Base-by-base conservation (phyloP, 1,140 invertebrate genomes). In the Cheumatopsyche charites region DNA sequence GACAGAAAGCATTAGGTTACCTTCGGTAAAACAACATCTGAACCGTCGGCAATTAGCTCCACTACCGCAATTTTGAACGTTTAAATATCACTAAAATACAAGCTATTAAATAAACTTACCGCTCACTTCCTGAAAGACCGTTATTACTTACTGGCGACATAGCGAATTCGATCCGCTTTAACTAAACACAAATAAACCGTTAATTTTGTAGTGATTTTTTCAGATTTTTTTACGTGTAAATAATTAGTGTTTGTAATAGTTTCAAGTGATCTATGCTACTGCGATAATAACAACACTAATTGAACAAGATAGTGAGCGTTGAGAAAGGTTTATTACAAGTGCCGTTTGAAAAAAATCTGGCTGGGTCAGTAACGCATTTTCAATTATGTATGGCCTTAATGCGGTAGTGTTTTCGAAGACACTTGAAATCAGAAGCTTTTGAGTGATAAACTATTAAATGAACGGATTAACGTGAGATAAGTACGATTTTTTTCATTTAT, bases 1-100 rank as follows among this genome's bases (percentile, higher is more conserved):
- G 66, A 68, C 66, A 68, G 66, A 45, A 52, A 58, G 66, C 66
- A 58, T 68, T 68, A 68, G 36, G 66, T 68, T 68, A 68, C 66
- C 66, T 68, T 21, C 47, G 66, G 15, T 68, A 58, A 17, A 68
- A 68, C 49, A 68, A 68, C 66, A 68, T 13, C 29, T 36, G 29
- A 36, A 9, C 29, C 25, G 66, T 3, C 23, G 49, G 23, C 66
- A 66, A 47, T 66, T 66, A 47, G n/a, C 62, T 36, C 55, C 9
- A 47, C 43, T 15, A 47, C 15, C 43, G 15, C 15, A 47, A 15
- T 47, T 47, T 13, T 23, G 55, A 58, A 58, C 12, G 21, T 21
- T 23, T 26, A 12, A 58, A 58, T 25, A 58, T 58, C 55, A 26
- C 55, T 52, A 19, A 52, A 15, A 17, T 52, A 9, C 9, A 6